Evolutionary conservation across 2,113 vertebrate genomes (phyloP).

Genomic region (Plecotus auritus): DNA sequence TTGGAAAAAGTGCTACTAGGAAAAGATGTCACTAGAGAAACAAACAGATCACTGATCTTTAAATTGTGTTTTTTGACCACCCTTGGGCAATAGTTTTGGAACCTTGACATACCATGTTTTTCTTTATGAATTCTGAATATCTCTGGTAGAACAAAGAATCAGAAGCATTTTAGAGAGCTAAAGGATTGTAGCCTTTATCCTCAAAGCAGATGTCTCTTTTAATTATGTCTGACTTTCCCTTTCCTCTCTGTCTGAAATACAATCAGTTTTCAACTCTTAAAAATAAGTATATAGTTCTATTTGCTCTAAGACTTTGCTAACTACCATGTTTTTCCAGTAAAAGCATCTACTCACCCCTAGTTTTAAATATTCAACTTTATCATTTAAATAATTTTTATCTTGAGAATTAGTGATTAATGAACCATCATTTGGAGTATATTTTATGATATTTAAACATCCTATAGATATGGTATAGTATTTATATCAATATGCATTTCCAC

Average conservation of each 20-base stretch:
- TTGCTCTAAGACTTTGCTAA: not conserved
- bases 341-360: not conserved
- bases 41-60: slow-evolving; percentile 16
- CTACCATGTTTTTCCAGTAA: not conserved
- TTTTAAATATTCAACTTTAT: not conserved
- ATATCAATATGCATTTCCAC: not conserved
- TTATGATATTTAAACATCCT: not conserved
- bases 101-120: not conserved
- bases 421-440: not conserved
- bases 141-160: not conserved
- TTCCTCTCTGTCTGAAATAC: not conserved
- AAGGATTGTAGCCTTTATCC: not conserved
- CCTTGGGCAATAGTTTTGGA: not conserved
- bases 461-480: not conserved
- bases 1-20: slow-evolving; percentile 5
- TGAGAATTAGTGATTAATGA: not conserved
- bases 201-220: not conserved
- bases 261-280: not conserved
- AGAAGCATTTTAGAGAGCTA: slow-evolving; percentile 11
- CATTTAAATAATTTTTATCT: not conserved
- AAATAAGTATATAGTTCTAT: not conserved
- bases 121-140: slow-evolving; percentile 1
- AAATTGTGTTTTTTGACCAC: not conserved
- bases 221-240: not conserved
- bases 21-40: slow-evolving; percentile 31